Percentiles rank a stretch among this genome's conserved stretches.
phyloP scores from a whole-genome alignment of 2,888 invertebrate species.

The Pristionchus arcanus region DNA sequence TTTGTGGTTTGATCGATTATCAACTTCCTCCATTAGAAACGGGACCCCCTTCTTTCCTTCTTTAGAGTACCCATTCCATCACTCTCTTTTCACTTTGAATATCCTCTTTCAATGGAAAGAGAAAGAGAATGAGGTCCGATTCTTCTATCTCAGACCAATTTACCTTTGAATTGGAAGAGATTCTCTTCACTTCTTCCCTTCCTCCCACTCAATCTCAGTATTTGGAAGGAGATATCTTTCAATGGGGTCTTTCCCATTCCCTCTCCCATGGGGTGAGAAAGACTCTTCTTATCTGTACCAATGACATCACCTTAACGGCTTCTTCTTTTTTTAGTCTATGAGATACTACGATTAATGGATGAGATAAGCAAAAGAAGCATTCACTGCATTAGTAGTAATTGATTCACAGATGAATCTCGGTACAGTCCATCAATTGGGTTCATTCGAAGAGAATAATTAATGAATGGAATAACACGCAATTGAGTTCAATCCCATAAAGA shows the following conservation, averaged over 20 bases:
- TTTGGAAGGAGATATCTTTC: neutral
- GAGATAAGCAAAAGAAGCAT: neutral
- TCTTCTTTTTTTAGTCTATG: neutral
- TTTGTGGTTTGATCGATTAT: neutral
- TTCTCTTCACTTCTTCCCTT: neutral
- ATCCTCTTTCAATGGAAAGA: slow-evolving; percentile 42
- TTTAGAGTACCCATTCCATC: neutral
- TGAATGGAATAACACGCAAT: neutral
- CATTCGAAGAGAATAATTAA: neutral
- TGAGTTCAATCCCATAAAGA: neutral
- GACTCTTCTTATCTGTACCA: slow-evolving; percentile 8
- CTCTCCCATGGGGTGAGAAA: neutral
- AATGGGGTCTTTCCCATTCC: neutral
- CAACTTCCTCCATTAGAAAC: slow-evolving; percentile 5
- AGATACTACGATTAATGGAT: neutral
- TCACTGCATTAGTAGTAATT: neutral
- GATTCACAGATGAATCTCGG: neutral
- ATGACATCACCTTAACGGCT: slow-evolving; percentile 17
- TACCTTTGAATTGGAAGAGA: neutral
- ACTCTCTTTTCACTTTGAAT: slow-evolving; percentile 16
- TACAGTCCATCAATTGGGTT: neutral
- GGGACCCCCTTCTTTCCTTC: neutral
- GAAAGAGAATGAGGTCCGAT: neutral
- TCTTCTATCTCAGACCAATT: slow-evolving; percentile 16
- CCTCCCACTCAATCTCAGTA: slow-evolving; percentile 31